These are phyloP conservation scores for Acleris cristana DNA, from an alignment of 2,888 invertebrate genomes.

Conservation along the genomic window DNA sequence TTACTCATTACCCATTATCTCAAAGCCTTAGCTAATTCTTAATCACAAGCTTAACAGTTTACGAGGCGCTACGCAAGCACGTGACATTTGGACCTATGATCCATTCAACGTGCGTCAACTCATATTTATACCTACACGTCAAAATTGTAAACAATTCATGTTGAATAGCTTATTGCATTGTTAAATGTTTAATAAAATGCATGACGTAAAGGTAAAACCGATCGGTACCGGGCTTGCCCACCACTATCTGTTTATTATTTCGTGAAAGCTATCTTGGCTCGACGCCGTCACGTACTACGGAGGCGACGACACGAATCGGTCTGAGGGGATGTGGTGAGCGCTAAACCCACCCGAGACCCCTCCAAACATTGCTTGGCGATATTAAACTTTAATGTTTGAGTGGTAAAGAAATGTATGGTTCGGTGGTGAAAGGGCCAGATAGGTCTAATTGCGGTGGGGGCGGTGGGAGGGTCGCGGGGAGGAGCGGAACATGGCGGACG, in stretches of 20 bases:
- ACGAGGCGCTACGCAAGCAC: too few species aligned
- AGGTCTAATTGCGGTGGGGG: conserved; percentile 75
- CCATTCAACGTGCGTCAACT: too few species aligned
- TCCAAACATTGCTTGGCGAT: conserved; percentile 51
- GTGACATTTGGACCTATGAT: too few species aligned
- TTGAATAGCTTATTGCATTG: too few species aligned
- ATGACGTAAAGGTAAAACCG: neutral
- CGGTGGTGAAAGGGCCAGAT: conserved; percentile 60
- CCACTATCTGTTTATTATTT: conserved; percentile 28
- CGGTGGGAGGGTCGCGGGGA: conserved; percentile 79
- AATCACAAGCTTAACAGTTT: too few species aligned
- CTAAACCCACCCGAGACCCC: conserved; percentile 65
- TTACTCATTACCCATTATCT: too few species aligned
- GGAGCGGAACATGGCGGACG: conserved; percentile 76
- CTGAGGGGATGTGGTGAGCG: conserved; percentile 64
- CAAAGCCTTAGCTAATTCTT: too few species aligned
- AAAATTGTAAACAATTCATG: too few species aligned
- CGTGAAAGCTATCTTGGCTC: conserved; percentile 40
- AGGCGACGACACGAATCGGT: conserved; percentile 70
- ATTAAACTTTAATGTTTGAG: conserved; percentile 73
- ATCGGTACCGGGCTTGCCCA: neutral
- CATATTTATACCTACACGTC: too few species aligned
- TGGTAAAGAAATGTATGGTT: conserved; percentile 69
- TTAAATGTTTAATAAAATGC: too few species aligned
- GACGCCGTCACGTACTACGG: conserved; percentile 62